Base-by-base conservation (phyloP, 2,888 invertebrate species). In the Plagodis dolabraria region DNA sequence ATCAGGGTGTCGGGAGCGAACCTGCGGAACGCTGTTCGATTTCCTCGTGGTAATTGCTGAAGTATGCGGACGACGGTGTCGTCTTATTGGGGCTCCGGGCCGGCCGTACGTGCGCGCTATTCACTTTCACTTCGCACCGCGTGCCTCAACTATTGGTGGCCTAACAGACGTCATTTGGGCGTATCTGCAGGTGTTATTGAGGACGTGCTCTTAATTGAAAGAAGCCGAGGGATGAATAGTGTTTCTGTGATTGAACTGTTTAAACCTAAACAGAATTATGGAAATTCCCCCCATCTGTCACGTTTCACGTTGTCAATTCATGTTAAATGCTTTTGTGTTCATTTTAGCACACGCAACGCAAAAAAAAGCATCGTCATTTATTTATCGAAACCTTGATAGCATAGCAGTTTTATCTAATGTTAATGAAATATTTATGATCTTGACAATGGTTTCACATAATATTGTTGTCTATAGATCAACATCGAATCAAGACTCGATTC, bases 1-100 rank as follows among this genome's bases (percentile, higher is more conserved):
- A 57, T 57, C 68, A 69, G 77, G 79, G 77, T 78, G 76, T 67
- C 73, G 72, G 78, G 76, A 77, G 75, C 76, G 71, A 74, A 69
- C 67, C 76, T 70, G 82, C 79, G 82, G 84, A 84, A 85, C 85
- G 79, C 75, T 80, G 80, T 83, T 85, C 65, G 87, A 90, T 89
- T 91, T 92, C 91, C 91, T 92, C 76, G 90, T 88, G 87, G 86
- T 90, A 91, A 91, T 92, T 90, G 89, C 80, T 79, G 86, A 85
- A 89, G 89, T 90, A 92, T 90, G 91, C 89, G 91, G 91, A 92
- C 87, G 85, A 80, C 81, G 82, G 83, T 86, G 88, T 88, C 89
- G 87, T 91, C 89, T 90, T 90, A 89, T 89, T 91, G 91, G 90
- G 89, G 87, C 87, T 87, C 80, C 82, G 80, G 77, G 75, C 78